Percentiles rank a stretch among this genome's conserved stretches.
Conservation (phyloP, 2,888 invertebrate genomes). For the Chalcis sispes region DNA sequence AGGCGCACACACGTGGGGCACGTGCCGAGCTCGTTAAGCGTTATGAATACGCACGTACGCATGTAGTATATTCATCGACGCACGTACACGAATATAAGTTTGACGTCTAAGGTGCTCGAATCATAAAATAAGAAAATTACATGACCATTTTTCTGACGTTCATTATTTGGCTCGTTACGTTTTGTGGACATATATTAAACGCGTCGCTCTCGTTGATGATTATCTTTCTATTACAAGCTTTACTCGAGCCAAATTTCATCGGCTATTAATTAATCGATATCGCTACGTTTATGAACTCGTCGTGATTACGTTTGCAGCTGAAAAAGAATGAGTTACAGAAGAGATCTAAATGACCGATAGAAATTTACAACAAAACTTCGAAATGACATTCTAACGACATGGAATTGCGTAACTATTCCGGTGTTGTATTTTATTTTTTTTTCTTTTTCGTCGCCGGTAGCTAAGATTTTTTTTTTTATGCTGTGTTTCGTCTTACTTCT, state of each 20-base stretch:
- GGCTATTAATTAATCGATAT: neutral
- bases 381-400: conserved; percentile 45
- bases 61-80: neutral
- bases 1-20: conserved; percentile 14
- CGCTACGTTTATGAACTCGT: too few relatives aligned
- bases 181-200: neutral
- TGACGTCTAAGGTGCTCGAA: neutral
- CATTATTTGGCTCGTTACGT: neutral
- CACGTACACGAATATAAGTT: neutral
- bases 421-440: conserved; percentile 25
- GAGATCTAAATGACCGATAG: conserved; percentile 28
- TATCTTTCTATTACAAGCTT: neutral
- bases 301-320: too few relatives aligned
- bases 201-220: neutral
- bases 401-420: neutral
- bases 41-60: neutral
- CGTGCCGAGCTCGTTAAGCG: conserved; percentile 30
- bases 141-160: too few relatives aligned
- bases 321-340: neutral
- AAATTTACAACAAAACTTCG: conserved; percentile 19
- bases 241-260: neutral
- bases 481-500: neutral
- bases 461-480: conserved; percentile 2
- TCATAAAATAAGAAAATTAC: too few relatives aligned
- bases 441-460: neutral